phyloP scores from a whole-genome alignment of 2,888 invertebrate genomes.

The Catocala sponsa region DNA sequence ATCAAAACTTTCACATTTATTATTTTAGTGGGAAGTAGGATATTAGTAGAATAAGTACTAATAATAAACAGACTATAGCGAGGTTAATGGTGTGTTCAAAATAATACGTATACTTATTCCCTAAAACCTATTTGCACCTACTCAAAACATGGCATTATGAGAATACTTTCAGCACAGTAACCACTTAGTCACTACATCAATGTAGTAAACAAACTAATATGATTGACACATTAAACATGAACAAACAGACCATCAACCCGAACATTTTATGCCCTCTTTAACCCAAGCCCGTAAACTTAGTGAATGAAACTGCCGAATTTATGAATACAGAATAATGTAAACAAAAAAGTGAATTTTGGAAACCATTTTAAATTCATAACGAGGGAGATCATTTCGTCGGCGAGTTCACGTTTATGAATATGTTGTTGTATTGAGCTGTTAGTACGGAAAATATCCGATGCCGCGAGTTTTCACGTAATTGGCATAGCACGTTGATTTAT shows the following conservation, averaged over 20 bases:
- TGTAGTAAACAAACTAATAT: background rate
- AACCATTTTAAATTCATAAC: conserved; percentile 34
- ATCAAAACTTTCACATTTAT: too few species aligned
- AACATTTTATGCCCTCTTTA: conserved; percentile 27
- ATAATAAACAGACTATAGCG: too few species aligned
- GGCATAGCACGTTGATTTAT: conserved; percentile 13
- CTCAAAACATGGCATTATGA: too few species aligned
- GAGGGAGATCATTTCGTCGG: conserved; percentile 31
- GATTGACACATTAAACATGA: conserved; percentile 11
- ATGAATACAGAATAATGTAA: conserved; percentile 37
- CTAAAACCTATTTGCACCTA: too few species aligned
- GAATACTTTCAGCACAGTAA: too few species aligned
- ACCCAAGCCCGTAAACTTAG: conserved; percentile 22
- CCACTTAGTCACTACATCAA: too few species aligned
- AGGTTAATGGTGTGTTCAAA: too few species aligned
- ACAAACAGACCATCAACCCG: conserved; percentile 15
- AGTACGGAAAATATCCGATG: conserved; percentile 18
- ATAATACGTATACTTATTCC: too few species aligned
- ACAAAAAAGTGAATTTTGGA: conserved; percentile 29
- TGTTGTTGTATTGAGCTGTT: conserved; percentile 11
- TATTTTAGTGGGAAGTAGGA: too few species aligned
- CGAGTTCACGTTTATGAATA: conserved; percentile 20
- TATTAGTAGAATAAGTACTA: too few species aligned
- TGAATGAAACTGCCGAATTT: conserved; percentile 24
- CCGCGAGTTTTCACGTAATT: conserved; percentile 11